A percentile compares a stretch with the other conserved stretches of the same genome.
Evolutionary conservation across 2,113 vertebrate genomes (phyloP).

Genomic region (Tinamus guttatus): DNA sequence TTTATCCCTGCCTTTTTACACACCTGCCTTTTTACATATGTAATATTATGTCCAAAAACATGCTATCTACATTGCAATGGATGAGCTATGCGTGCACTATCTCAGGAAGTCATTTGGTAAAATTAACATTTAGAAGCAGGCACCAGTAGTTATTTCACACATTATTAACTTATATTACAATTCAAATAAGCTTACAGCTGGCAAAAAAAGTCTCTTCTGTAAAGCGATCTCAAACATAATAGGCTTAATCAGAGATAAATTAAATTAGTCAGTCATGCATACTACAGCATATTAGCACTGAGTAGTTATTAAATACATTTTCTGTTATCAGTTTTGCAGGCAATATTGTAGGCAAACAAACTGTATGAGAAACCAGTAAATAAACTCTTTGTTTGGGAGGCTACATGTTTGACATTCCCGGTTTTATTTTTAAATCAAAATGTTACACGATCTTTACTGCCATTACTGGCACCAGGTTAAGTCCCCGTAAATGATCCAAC

Average conservation of each 20-base stretch:
- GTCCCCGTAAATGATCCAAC: conserved; percentile 56
- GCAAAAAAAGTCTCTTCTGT: conserved; percentile 83
- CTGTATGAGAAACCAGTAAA: conserved; percentile 73
- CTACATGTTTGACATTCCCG: conserved; percentile 46
- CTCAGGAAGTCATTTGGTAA: conserved; percentile 77
- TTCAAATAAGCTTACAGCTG: conserved; percentile 87
- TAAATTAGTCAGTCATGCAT: conserved; percentile 87
- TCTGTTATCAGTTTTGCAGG: conserved; percentile 79
- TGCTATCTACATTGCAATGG: conserved; percentile 45
- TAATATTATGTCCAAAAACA: neutral
- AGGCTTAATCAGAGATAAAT: conserved; percentile 89
- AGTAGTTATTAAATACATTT: conserved; percentile 84
- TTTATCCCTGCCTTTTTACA: neutral
- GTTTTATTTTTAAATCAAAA: conserved; percentile 38
- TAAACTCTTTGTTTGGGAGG: conserved; percentile 77
- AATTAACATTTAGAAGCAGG: conserved; percentile 84
- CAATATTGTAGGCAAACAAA: conserved; percentile 80
- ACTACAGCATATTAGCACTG: conserved; percentile 81
- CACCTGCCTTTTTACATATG: neutral
- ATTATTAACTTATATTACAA: conserved; percentile 89
- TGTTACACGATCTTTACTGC: conserved; percentile 64
- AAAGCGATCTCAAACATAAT: conserved; percentile 87
- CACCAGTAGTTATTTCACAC: conserved; percentile 85
- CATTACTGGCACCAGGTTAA: conserved; percentile 54
- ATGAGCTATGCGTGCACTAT: conserved; percentile 43